phyloP scores from a whole-genome alignment of 2,113 vertebrate species.

The Peromyscus maniculatus region DNA sequence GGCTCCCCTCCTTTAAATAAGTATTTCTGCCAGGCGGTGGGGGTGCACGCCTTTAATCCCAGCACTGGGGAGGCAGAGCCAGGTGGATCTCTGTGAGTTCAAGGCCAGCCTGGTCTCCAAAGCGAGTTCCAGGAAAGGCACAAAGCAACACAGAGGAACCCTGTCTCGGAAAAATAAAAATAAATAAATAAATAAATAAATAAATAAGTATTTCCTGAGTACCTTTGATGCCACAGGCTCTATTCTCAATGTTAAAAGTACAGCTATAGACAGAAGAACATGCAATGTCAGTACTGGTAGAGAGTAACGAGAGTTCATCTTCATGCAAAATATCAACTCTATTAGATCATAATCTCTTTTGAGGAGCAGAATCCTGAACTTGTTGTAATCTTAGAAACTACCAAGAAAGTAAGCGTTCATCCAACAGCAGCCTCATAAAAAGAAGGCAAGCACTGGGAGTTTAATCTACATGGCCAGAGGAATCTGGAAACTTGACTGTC shows the following conservation, averaged over 20 bases:
- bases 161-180: too few species aligned
- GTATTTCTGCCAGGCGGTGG: background rate
- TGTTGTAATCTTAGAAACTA: background rate
- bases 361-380: conserved; percentile 12
- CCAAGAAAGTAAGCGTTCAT: background rate
- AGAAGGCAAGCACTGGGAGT: background rate
- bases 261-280: background rate
- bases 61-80: too few species aligned
- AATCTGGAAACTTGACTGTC: background rate
- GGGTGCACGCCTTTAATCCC: too few species aligned
- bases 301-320: background rate
- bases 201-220: background rate
- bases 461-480: background rate
- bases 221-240: too few species aligned
- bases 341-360: background rate
- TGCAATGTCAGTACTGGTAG: background rate
- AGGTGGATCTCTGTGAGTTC: too few species aligned
- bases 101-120: too few species aligned
- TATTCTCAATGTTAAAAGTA: background rate
- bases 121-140: too few species aligned
- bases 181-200: too few species aligned
- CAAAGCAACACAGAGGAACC: too few species aligned
- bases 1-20: background rate
- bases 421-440: background rate
- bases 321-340: conserved; percentile 22